Conservation (phyloP, 2,797 vertebrate species). For the Schizopygopsis malacanthus region DNA sequence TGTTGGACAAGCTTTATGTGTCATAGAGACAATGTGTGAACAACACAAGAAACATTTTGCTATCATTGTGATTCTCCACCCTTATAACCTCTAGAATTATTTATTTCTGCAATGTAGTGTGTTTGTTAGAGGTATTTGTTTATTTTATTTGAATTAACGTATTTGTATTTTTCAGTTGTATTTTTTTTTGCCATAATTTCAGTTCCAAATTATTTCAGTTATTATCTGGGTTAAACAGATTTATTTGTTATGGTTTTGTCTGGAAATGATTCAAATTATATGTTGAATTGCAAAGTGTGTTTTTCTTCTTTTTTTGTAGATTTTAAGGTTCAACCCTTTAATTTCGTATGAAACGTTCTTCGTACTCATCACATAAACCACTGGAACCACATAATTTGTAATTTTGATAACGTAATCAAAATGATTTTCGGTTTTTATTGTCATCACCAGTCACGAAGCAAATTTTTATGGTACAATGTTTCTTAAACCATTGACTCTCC, state of each 20-base stretch:
- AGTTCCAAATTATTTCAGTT: slow-evolving; percentile 6
- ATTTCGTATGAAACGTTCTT: background rate
- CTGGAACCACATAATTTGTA: slow-evolving; percentile 7
- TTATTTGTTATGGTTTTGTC: slow-evolving; percentile 23
- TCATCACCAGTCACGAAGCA: slow-evolving; percentile 2
- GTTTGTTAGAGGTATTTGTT: slow-evolving; percentile 63
- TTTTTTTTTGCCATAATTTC: slow-evolving; percentile 39
- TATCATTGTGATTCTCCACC: slow-evolving; percentile 41
- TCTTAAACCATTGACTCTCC: slow-evolving; percentile 25
- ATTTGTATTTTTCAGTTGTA: slow-evolving; percentile 66
- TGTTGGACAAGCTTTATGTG: slow-evolving; percentile 52
- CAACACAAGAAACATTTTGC: slow-evolving; percentile 43
- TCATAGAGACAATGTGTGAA: slow-evolving; percentile 59
- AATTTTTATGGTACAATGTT: slow-evolving; percentile 6
- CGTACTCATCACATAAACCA: slow-evolving; percentile 20
- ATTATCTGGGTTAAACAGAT: slow-evolving; percentile 42
- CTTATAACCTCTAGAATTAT: slow-evolving; percentile 69
- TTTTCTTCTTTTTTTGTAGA: background rate
- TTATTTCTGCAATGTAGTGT: slow-evolving; percentile 76
- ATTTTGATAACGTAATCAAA: background rate
- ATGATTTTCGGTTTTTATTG: background rate
- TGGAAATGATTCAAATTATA: slow-evolving; percentile 6
- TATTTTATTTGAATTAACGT: slow-evolving; percentile 63
- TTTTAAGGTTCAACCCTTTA: background rate
- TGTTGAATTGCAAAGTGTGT: background rate